Conservation (phyloP, 2,888 invertebrate species). For the Watsonalla binaria region DNA sequence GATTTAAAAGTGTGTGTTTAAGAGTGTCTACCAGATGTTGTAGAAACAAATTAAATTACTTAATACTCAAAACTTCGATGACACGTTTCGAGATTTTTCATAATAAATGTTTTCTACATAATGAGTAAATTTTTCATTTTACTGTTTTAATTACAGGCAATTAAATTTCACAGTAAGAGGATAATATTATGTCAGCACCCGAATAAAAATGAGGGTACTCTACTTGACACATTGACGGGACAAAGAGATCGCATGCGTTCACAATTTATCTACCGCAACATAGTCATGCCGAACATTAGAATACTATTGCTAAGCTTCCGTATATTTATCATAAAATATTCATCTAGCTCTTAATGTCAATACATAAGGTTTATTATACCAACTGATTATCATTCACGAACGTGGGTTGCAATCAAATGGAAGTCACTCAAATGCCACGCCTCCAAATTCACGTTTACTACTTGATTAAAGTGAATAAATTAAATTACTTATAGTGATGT, state of each 20-base stretch:
- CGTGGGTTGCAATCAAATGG: background rate
- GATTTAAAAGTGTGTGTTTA: no score
- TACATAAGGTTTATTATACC: background rate
- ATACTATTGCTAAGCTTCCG: conserved; percentile 45
- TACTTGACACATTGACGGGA: conserved; percentile 73
- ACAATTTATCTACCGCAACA: conserved; percentile 62
- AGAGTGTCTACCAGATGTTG: no score
- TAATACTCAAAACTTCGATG: no score
- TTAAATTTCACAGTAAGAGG: conserved; percentile 32
- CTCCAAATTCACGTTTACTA: background rate
- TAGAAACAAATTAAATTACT: no score
- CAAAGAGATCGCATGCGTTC: conserved; percentile 60
- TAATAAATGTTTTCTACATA: no score
- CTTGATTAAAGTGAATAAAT: background rate
- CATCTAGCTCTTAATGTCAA: background rate
- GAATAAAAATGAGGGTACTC: conserved; percentile 43
- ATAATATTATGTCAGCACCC: conserved; percentile 53
- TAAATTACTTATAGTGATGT: background rate
- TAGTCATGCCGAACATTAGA: conserved; percentile 26
- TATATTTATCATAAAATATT: conserved; percentile 4
- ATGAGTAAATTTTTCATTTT: conserved; percentile 4
- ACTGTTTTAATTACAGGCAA: conserved; percentile 5
- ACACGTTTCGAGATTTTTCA: background rate
- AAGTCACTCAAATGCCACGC: conserved; percentile 1
- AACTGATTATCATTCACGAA: background rate